Conservation (phyloP, 2,888 invertebrate genomes). For the Tetheella fluctuosa region DNA sequence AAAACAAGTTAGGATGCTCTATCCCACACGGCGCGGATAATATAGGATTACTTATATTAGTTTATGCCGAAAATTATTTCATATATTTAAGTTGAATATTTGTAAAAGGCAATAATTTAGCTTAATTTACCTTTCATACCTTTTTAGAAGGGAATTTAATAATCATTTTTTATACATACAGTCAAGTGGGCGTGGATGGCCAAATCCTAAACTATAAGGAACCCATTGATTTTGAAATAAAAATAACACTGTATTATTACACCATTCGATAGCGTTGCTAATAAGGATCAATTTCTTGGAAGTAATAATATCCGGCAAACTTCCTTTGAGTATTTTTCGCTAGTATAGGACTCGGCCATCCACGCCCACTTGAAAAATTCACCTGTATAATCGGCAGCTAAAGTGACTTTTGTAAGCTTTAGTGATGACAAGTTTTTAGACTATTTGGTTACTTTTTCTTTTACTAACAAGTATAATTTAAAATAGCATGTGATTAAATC, state of each 20-base stretch:
- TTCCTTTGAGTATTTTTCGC: too few relatives aligned
- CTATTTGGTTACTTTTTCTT: constrained; percentile 32
- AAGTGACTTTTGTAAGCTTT: constrained; percentile 39
- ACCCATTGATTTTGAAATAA: too few relatives aligned
- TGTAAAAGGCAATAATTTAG: constrained; percentile 27
- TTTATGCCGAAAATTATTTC: constrained; percentile 16
- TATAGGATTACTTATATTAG: constrained; percentile 20
- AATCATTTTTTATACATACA: constrained; percentile 12
- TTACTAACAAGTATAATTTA: constrained; percentile 43
- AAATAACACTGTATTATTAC: too few relatives aligned
- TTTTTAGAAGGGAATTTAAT: constrained; percentile 11
- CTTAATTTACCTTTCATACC: not conserved
- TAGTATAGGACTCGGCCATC: too few relatives aligned
- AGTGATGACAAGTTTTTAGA: constrained; percentile 29
- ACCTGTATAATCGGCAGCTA: constrained; percentile 49
- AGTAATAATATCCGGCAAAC: too few relatives aligned
- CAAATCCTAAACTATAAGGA: too few relatives aligned
- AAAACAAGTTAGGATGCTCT: constrained; percentile 32
- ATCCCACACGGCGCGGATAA: constrained; percentile 30
- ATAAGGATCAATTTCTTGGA: too few relatives aligned
- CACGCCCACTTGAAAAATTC: too few relatives aligned
- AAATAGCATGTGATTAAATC: constrained; percentile 50
- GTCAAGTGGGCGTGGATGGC: too few relatives aligned
- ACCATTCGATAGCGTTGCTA: too few relatives aligned
- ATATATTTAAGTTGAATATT: constrained; percentile 25